Percentiles rank a stretch among this genome's conserved stretches.
Conservation (phyloP, 2,888 invertebrate genomes). For the Aporophyla lueneburgensis region DNA sequence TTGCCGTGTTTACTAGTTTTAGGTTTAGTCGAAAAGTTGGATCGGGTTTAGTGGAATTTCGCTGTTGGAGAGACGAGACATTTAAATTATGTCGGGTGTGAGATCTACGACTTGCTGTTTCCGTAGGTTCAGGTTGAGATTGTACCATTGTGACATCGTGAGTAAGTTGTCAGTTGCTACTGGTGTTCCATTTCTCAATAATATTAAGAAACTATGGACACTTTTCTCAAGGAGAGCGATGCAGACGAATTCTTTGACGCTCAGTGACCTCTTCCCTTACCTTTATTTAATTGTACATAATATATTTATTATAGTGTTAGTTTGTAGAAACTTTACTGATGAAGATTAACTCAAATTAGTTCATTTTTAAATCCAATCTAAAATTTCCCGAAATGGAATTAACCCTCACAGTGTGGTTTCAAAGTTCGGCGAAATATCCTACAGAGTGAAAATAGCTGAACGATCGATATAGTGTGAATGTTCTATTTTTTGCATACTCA, state of each 20-base stretch:
- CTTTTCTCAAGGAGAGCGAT: too few relatives aligned
- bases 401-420: background rate
- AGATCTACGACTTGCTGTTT: background rate
- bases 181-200: too few relatives aligned
- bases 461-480: background rate
- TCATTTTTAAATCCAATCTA: background rate
- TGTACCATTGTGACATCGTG: background rate
- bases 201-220: too few relatives aligned
- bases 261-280: too few relatives aligned
- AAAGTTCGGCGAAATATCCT: background rate
- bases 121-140: background rate
- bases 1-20: constrained; percentile 74
- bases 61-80: constrained; percentile 12
- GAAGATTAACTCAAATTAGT: too few relatives aligned
- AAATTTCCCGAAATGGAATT: background rate
- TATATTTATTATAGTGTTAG: too few relatives aligned
- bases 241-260: too few relatives aligned
- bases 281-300: too few relatives aligned
- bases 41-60: constrained; percentile 44
- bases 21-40: constrained; percentile 61
- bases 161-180: too few relatives aligned
- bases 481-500: background rate
- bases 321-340: too few relatives aligned
- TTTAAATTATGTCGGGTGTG: constrained; percentile 33
- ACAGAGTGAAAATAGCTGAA: background rate